Base-by-base conservation (phyloP, 2,888 invertebrate species). In the Drosophila multiciliata region DNA sequence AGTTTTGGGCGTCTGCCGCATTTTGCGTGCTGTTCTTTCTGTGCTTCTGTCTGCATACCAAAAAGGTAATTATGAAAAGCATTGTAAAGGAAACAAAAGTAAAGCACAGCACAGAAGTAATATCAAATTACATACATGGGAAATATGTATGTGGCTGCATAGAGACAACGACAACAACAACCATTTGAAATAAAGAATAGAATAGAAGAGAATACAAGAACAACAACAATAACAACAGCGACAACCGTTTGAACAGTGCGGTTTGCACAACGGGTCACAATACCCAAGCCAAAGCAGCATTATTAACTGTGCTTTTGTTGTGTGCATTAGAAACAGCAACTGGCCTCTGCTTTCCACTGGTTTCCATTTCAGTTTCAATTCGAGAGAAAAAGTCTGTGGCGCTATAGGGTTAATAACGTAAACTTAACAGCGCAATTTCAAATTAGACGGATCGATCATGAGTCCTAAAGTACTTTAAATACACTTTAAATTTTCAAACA, bases 41-140 rank as follows among this genome's bases (percentile, higher is more conserved):
- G 80, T 64, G 88, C 86, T 88, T 84, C 85, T 89, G 89, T 87
- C 90, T 87, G 87, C 87, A 87, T 87, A 87, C 87, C 87, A 87
- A 87, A 84, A 78, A 87, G 90, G 89, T 89, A 90, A 87, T 90
- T 87, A 89, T 89, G 80, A 90, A 77, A 68, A 73, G 87, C 87
- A 90, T 80, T 84, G 79, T 75, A 76, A 74, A 62, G 78, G 71
- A 80, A 73, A 90, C 90, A 90, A 85, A 85, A 84, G 90, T 84
- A 73, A 89, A 75, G 86, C 88, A 85, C 73, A 78, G 61, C 35
- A n/a, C 75, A 78, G 82, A 75, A 78, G 75, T 71, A 75, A 70
- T 85, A 85, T 85, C 90, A 71, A 75, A 75, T 85, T 85, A 90
- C 85, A 75, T 78, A 80, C 86, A 78, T 74, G 76, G 67, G 90